A percentile compares a stretch with the other conserved stretches of the same genome.
These are phyloP conservation scores for Ellobius talpinus DNA, from an alignment of 2,113 vertebrate species.

Conservation along the genomic window DNA sequence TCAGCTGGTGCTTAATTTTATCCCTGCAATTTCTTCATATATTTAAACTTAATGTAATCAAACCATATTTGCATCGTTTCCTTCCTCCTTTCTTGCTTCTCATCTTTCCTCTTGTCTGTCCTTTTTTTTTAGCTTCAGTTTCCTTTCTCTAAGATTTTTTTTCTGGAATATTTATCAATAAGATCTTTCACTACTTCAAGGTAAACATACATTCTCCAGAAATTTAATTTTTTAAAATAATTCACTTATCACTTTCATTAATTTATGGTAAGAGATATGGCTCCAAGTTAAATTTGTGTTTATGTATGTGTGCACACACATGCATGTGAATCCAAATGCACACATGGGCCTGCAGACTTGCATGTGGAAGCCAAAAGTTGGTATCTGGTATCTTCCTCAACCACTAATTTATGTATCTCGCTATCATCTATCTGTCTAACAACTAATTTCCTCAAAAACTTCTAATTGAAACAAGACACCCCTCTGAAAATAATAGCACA, in stretches of 20 bases:
- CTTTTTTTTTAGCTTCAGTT: not conserved
- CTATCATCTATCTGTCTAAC: not conserved
- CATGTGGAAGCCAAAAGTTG: not conserved
- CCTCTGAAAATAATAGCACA: constrained; percentile 5
- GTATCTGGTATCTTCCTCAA: not conserved
- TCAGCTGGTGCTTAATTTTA: not conserved
- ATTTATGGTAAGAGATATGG: not conserved
- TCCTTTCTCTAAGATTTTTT: not conserved
- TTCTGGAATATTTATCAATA: not conserved
- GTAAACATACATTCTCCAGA: not conserved
- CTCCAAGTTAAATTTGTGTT: not conserved
- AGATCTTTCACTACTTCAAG: not conserved
- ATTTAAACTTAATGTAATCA: not conserved
- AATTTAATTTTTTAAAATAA: not conserved
- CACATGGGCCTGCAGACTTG: not conserved
- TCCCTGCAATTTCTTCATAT: not conserved
- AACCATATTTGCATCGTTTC: not conserved
- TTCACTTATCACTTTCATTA: not conserved
- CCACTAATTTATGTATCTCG: not conserved
- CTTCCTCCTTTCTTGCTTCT: not conserved
- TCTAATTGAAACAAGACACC: not conserved
- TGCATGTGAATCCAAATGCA: not conserved
- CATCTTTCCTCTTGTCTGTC: no score
- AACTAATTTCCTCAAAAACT: not conserved
- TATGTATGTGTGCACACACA: not conserved